phyloP scores from a whole-genome alignment of 2,113 vertebrate species.

The Caretta caretta region DNA sequence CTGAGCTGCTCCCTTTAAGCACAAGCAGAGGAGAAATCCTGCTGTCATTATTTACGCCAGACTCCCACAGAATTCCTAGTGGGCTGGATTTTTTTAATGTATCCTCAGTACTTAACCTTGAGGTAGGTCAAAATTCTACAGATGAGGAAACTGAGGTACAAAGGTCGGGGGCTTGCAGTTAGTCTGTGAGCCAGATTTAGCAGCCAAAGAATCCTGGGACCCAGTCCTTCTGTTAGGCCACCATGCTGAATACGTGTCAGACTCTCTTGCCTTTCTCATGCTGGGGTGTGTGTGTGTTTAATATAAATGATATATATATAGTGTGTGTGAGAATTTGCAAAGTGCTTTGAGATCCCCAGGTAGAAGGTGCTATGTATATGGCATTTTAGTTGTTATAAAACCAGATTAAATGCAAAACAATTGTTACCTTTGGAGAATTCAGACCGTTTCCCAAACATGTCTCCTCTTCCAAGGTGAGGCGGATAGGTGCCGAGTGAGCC shows the following conservation, averaged over 20 bases:
- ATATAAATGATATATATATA: background rate
- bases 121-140: background rate
- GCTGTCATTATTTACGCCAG: background rate
- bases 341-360: background rate
- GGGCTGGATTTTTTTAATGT: background rate
- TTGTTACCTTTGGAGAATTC: background rate
- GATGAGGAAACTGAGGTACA: background rate
- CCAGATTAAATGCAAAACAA: background rate
- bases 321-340: background rate
- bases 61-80: background rate
- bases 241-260: background rate
- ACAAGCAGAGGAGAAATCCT: background rate
- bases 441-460: background rate
- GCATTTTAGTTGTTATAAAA: background rate
- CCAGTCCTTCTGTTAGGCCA: background rate
- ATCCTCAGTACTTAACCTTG: background rate
- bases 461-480: background rate
- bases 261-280: background rate
- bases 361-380: background rate
- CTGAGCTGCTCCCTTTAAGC: background rate
- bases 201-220: background rate
- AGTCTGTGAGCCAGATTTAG: background rate
- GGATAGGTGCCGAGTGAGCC: background rate
- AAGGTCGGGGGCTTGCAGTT: background rate
- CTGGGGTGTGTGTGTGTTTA: background rate